Conservation (phyloP, 2,888 invertebrate genomes). For the Eugnorisma glareosa region DNA sequence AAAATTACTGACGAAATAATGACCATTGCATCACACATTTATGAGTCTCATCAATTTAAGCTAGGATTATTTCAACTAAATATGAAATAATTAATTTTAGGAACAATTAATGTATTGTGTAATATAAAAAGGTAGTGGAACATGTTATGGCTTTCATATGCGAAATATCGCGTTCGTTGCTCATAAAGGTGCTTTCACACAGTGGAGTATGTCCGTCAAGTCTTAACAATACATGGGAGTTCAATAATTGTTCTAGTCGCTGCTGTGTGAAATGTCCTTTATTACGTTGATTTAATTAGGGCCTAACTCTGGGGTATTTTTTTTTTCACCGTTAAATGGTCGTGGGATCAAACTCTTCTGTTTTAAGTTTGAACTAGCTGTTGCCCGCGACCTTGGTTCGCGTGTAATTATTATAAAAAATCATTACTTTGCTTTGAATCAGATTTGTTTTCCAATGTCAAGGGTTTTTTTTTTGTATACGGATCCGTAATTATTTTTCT, state of each 20-base stretch:
- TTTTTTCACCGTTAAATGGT: too few relatives aligned
- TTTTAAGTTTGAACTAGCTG: too few relatives aligned
- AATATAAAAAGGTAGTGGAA: slow-evolving; percentile 32
- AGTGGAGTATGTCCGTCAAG: neutral
- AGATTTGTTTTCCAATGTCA: too few relatives aligned
- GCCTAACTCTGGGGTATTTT: too few relatives aligned
- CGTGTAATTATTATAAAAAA: too few relatives aligned
- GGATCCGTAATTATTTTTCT: too few relatives aligned
- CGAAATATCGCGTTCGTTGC: slow-evolving; percentile 12
- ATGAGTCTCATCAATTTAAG: neutral
- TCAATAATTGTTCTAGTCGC: neutral
- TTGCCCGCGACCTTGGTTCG: too few relatives aligned
- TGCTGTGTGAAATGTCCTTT: neutral
- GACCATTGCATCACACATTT: neutral
- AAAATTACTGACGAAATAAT: neutral
- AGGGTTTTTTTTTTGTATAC: too few relatives aligned
- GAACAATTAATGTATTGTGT: slow-evolving; percentile 22
- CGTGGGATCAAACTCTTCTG: too few relatives aligned
- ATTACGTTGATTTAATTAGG: too few relatives aligned
- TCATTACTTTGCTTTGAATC: too few relatives aligned
- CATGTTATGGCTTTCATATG: slow-evolving; percentile 9
- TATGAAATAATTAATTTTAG: slow-evolving; percentile 2
- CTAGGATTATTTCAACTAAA: slow-evolving; percentile 2
- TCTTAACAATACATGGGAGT: neutral
- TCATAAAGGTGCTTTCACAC: slow-evolving; percentile 11